phyloP scores from a whole-genome alignment of 2,113 vertebrate genomes.

The Chionodraco myersi region DNA sequence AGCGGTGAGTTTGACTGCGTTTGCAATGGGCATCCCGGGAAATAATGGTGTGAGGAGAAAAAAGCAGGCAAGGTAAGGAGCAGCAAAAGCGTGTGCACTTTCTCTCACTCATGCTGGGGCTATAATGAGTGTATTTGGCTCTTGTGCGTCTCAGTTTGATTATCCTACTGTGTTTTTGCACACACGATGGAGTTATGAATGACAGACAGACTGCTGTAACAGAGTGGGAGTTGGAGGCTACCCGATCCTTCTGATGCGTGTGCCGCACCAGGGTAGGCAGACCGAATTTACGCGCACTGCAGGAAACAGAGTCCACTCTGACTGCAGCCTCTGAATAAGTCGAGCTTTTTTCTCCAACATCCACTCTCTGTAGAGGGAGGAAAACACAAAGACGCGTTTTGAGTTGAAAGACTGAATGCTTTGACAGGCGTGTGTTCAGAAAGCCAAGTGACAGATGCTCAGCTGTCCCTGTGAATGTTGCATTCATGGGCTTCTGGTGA shows the following conservation, averaged over 20 bases:
- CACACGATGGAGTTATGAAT: conserved; percentile 40
- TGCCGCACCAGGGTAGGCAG: conserved; percentile 60
- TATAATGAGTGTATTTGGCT: conserved; percentile 20
- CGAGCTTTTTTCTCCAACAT: neutral
- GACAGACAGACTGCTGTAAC: conserved; percentile 37
- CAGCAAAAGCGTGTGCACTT: conserved; percentile 24
- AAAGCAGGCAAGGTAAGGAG: neutral
- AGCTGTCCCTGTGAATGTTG: conserved; percentile 52
- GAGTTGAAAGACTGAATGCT: conserved; percentile 26
- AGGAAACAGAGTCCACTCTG: conserved; percentile 74
- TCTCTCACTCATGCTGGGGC: neutral
- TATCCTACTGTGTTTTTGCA: conserved; percentile 38
- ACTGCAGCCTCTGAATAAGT: conserved; percentile 60
- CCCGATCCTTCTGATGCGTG: conserved; percentile 45
- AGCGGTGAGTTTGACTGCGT: conserved; percentile 18
- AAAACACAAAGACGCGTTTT: neutral
- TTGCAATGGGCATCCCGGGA: neutral
- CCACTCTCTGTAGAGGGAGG: neutral
- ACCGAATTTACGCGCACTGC: conserved; percentile 75
- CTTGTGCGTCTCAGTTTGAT: neutral
- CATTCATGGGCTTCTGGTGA: conserved; percentile 56
- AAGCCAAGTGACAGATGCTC: conserved; percentile 53
- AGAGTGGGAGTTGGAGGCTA: conserved; percentile 56
- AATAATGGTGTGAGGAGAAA: conserved; percentile 1
- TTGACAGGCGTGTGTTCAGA: conserved; percentile 33